Base-by-base conservation (phyloP, 2,113 vertebrate species). In the Tetrao urogallus region DNA sequence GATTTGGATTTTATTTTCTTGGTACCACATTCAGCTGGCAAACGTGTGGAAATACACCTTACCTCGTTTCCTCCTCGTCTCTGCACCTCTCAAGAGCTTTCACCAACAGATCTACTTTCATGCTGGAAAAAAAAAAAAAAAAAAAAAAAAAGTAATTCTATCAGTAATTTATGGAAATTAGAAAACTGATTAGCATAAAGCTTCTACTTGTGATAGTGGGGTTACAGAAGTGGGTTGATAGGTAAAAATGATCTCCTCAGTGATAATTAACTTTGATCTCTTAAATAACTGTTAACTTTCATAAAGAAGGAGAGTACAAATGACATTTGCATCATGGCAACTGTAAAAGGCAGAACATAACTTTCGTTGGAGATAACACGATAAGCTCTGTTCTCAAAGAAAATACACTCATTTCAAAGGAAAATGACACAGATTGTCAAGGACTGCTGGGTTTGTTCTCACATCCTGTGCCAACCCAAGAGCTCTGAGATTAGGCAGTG, bases 211-310 rank as follows among this genome's bases (percentile, higher is more conserved):
- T 93, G 96, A 95, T 97, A 97, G 95, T 96, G 93, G 83, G 96
- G 96, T 97, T 97, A 96, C 94, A 95, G 95, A 97, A 97, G 95
- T 95, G 94, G 92, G 96, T 95, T 96, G 97, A 97, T 97, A 96
- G 97, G 95, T 97, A 97, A 97, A 96, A 97, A 93, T 83, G 96
- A 97, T 96, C 96, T 97, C 88, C 97, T 97, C 96, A 97, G 96
- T 94, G 96, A 97, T 97, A 97, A 97, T 97, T 97, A 97, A 95
- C 95, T 97, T 97, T 97, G 95, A 97, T 97, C 96, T 97, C 94
- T 96, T 95, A 97, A 97, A 95, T 96, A 96, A 97, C 95, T 96
- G 95, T 94, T 96, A 96, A 97, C 91, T 97, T 96, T 96, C 95
- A 94, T 94, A 95, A 92, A 94, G 93, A 81, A 90, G 79, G 70